phyloP scores from a whole-genome alignment of 2,113 vertebrate genomes.

The Haemorhous mexicanus region DNA sequence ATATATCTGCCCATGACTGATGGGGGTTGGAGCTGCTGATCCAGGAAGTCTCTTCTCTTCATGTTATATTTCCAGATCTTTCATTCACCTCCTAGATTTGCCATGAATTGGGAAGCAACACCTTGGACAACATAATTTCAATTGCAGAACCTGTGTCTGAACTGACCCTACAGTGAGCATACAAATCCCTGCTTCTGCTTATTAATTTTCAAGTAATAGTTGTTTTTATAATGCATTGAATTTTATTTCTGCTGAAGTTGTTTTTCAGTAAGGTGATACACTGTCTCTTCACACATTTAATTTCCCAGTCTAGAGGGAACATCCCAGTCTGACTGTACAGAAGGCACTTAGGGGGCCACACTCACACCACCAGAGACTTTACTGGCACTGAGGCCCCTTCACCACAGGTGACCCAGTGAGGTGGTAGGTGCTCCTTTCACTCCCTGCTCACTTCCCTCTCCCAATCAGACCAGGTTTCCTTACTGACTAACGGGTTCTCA shows the following conservation, averaged over 20 bases:
- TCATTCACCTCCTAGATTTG: background rate
- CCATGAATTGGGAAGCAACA: background rate
- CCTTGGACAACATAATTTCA: background rate
- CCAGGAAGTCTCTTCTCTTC: background rate
- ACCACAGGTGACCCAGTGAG: accelerated
- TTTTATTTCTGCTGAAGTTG: background rate
- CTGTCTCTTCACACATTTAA: background rate
- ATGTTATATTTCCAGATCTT: background rate
- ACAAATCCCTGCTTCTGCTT: background rate
- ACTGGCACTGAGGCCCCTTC: accelerated
- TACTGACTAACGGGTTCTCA: accelerated
- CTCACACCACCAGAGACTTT: background rate
- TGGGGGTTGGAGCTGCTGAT: background rate
- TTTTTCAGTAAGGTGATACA: background rate
- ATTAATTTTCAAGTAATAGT: background rate
- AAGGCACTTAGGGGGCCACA: background rate
- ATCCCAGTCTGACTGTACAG: background rate
- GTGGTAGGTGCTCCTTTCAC: accelerated
- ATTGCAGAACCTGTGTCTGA: background rate
- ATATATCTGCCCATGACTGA: background rate
- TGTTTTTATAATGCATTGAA: background rate
- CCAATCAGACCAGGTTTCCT: background rate
- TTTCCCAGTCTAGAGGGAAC: background rate
- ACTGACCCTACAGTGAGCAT: accelerated
- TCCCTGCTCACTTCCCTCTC: background rate